Conservation (phyloP, 2,888 invertebrate species). For the Nephrotoma guestfalica region DNA sequence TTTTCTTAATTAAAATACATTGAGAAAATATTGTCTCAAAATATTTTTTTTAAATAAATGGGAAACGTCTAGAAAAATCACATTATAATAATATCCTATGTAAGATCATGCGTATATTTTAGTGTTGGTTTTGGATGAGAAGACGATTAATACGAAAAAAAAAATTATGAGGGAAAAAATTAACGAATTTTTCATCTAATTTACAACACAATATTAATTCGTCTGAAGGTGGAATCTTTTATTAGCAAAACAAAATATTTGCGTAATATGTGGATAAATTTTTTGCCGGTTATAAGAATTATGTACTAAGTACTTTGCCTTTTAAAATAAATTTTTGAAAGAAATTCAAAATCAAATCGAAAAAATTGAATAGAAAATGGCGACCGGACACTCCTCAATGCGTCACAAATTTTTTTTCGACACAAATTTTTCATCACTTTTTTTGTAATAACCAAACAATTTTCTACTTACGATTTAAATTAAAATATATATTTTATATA, state of each 20-base stretch:
- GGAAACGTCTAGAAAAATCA: not conserved
- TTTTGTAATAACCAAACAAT: not conserved
- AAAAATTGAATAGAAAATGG: conserved; percentile 30
- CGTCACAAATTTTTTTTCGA: conserved; percentile 33
- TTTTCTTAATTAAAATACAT: not conserved
- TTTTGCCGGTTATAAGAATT: not conserved
- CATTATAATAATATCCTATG: not conserved
- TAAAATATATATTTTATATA: not conserved
- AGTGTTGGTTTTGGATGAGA: not conserved
- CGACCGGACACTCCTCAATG: conserved; percentile 45
- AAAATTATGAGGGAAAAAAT: not conserved
- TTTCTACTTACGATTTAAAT: not conserved
- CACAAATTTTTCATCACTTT: not conserved
- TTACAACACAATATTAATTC: not conserved
- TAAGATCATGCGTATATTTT: not conserved
- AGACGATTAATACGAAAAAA: not conserved
- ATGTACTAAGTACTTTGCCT: not conserved
- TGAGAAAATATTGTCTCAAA: not conserved
- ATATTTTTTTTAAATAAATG: not conserved
- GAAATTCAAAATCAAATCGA: not conserved
- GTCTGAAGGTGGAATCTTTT: not conserved
- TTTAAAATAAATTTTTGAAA: not conserved
- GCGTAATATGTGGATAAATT: not conserved
- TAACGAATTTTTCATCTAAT: not conserved
- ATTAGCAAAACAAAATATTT: not conserved